Evolutionary conservation across 1,140 invertebrate genomes (phyloP), one percentile per base, ranked within the genome.

Genomic region (Cryptotermes secundus): DNA sequence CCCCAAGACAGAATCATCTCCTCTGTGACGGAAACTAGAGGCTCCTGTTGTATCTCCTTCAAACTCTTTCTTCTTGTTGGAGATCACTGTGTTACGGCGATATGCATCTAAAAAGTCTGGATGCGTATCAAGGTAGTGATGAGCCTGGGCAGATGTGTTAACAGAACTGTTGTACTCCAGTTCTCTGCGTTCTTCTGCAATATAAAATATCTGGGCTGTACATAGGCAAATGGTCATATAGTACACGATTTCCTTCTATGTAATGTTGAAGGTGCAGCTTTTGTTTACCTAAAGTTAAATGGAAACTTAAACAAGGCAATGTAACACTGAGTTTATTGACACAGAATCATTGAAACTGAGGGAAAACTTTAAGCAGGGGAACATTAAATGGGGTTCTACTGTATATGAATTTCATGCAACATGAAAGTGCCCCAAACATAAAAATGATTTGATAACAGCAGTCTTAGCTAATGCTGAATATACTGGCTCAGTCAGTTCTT

Each of bases 11-110:
- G 83, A 79, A 36, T 36, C 26, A 34, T 49, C 72, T 36, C 34
- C 83, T 83, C 59, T 83, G 31, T 83, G 83, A 16, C 83, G 45
- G 31, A 83, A 83, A 83, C 49, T 83, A 42, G 83, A 65, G 24
- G 14, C 38, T 19, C 81, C 31, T 19, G 14, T 49, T 53, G 35
- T 10, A 81, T 26, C 35, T n/a, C 80, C 42, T 45, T 81, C 22
- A 10, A 81, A 81, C 80, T 38, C 35, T 45, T 81, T 81, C 22
- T 24, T 38, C 24, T 38, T n/a, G 31, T 34, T 34, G 35, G 80
- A 31, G 34, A 38, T 36, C 34, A n/a, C 34, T 35, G 35, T 35
- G 22, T 49, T 72, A 31, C 31, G 59, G 19, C 22, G 10, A 72
- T 83, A 83, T 3, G 53, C n/a, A 7, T 42, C 53, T 34, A 45